A percentile compares a stretch with the other conserved stretches of the same genome.
These are phyloP conservation scores for Dendrolimus kikuchii DNA, from an alignment of 1,140 invertebrate species.

Conservation along the genomic window DNA sequence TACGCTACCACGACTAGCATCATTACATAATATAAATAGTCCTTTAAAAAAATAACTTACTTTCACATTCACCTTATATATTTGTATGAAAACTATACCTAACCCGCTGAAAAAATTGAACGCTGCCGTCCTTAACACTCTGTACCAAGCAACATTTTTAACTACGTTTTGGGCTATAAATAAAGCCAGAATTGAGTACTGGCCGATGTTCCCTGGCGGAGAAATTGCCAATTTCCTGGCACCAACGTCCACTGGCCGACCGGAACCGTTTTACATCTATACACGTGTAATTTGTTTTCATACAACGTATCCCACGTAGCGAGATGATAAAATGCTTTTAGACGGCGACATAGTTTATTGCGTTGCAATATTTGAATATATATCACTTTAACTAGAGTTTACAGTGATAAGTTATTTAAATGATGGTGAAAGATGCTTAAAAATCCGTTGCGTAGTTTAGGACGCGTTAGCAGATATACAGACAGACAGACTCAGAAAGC, in stretches of 20 bases:
- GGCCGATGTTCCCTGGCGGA: constrained; percentile 18
- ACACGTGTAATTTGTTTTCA: constrained; percentile 22
- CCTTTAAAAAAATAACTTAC: no score
- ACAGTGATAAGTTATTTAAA: no score
- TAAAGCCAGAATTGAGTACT: not conserved
- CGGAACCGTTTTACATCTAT: constrained; percentile 20
- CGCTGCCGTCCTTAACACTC: not conserved
- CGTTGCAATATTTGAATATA: not conserved
- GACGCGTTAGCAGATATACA: no score
- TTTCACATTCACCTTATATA: no score
- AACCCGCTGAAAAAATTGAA: not conserved
- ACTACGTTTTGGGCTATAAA: constrained; percentile 8
- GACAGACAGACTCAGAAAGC: no score
- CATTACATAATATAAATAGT: not conserved
- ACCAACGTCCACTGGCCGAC: constrained; percentile 17
- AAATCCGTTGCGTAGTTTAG: no score
- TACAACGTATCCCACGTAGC: constrained; percentile 8
- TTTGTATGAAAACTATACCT: no score
- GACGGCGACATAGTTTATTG: not conserved
- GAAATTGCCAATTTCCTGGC: constrained; percentile 57
- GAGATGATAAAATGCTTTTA: constrained; percentile 1
- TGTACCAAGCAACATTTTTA: no score
- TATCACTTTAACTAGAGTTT: not conserved
- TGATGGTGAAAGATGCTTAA: no score
- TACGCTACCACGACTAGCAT: no score